Percentiles rank a stretch among this genome's conserved stretches.
Conservation (phyloP, 2,797 vertebrate species). For the Scarus forsteni region DNA sequence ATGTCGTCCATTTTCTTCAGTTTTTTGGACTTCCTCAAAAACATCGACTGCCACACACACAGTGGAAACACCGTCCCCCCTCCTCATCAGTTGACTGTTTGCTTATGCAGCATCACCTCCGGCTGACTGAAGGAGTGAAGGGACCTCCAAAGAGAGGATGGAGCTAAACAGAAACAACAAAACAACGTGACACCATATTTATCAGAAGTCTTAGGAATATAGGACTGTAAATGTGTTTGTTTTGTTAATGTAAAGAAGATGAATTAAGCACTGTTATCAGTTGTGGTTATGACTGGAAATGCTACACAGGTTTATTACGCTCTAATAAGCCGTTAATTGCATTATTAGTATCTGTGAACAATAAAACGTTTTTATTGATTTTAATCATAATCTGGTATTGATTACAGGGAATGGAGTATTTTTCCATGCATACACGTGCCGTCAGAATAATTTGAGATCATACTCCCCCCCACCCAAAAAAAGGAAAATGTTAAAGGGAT, state of each 20-base stretch:
- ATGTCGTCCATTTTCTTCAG: constrained; percentile 44
- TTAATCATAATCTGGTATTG: background rate
- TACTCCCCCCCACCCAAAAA: too few species aligned
- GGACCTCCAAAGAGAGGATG: background rate
- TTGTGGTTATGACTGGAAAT: background rate
- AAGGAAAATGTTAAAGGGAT: too few species aligned
- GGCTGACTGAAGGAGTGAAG: constrained; percentile 2
- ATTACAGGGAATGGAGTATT: background rate
- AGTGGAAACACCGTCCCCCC: constrained; percentile 25
- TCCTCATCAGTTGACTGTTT: constrained; percentile 19
- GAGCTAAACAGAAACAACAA: too few species aligned
- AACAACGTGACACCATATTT: too few species aligned
- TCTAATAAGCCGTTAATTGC: too few species aligned
- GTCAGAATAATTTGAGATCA: background rate
- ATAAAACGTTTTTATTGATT: background rate
- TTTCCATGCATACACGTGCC: background rate
- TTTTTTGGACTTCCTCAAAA: constrained; percentile 64
- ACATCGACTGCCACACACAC: constrained; percentile 43
- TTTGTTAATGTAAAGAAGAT: too few species aligned
- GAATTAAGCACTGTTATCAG: background rate
- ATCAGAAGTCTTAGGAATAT: too few species aligned
- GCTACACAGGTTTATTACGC: background rate
- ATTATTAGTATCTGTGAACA: too few species aligned
- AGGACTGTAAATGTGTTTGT: too few species aligned
- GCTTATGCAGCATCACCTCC: constrained; percentile 55